Conservation (phyloP, 2,888 invertebrate species). For the Trypoxylon attenuatum region DNA sequence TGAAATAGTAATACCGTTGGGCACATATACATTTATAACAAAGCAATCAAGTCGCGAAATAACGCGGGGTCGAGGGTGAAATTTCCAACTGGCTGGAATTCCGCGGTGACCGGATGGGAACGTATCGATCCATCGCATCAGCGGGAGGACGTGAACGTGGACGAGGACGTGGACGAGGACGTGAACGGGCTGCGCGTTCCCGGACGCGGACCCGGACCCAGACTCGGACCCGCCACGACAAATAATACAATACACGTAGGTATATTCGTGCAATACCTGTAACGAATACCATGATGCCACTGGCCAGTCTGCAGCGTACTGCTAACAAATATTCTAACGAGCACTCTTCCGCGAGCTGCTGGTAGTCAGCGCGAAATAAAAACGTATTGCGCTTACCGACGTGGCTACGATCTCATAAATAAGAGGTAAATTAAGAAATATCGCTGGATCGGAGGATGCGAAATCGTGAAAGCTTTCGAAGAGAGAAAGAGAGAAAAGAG, state of each 20-base stretch:
- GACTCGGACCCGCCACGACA: slow-evolving; percentile 17
- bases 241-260: slow-evolving; percentile 40
- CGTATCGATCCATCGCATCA: slow-evolving; percentile 53
- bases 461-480: no score
- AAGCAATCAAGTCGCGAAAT: slow-evolving; percentile 48
- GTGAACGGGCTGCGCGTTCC: not conserved
- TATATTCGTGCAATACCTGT: slow-evolving; percentile 9
- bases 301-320: not conserved
- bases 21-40: slow-evolving; percentile 43
- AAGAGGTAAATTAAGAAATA: slow-evolving; percentile 21
- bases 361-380: slow-evolving; percentile 15
- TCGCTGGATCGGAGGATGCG: not conserved
- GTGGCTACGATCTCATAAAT: slow-evolving; percentile 16
- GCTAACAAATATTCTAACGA: slow-evolving; percentile 8
- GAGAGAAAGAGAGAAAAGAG: not conserved
- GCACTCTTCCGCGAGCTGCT: not conserved
- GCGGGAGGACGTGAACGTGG: not conserved
- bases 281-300: slow-evolving; percentile 15
- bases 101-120: slow-evolving; percentile 53
- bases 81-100: slow-evolving; percentile 50
- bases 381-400: slow-evolving; percentile 2
- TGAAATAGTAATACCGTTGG: slow-evolving; percentile 35
- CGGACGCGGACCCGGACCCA: not conserved
- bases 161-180: not conserved
- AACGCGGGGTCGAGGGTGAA: slow-evolving; percentile 25